Percentiles rank a stretch among this genome's conserved stretches.
These are phyloP conservation scores for Sebastolobus altivelis DNA, from an alignment of 2,797 vertebrate genomes.

Conservation along the genomic window DNA sequence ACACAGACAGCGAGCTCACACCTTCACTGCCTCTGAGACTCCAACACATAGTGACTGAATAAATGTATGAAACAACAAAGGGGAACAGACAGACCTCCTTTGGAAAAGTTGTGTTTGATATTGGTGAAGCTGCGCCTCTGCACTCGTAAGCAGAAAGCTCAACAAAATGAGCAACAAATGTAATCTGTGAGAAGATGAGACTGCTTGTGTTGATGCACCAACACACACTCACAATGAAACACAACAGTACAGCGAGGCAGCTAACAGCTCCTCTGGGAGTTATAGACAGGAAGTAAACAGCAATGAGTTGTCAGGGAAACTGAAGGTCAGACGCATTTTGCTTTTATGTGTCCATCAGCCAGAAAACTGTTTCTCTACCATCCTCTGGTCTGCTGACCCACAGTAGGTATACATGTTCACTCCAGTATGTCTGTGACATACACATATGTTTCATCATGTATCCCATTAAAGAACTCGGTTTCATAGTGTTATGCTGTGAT, in stretches of 20 bases:
- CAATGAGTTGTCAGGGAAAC: slow-evolving; percentile 3
- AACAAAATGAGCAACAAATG: slow-evolving; percentile 25
- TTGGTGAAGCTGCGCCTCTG: neutral
- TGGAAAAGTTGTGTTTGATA: slow-evolving; percentile 1
- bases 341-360: slow-evolving; percentile 34
- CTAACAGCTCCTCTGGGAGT: neutral
- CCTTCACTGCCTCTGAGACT: slow-evolving; percentile 4
- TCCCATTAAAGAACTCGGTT: neutral
- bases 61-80: slow-evolving; percentile 25
- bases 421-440: neutral
- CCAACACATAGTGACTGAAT: slow-evolving; percentile 9
- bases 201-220: neutral
- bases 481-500: neutral
- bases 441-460: neutral
- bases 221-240: neutral
- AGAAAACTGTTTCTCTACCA: slow-evolving; percentile 1
- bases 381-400: slow-evolving; percentile 26
- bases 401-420: neutral
- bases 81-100: neutral
- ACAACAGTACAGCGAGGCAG: neutral
- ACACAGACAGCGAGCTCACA: neutral
- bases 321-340: slow-evolving; percentile 32
- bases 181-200: slow-evolving; percentile 1
- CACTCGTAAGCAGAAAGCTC: neutral
- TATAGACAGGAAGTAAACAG: slow-evolving; percentile 16